Conservation (phyloP, 2,888 invertebrate genomes). For the Ariolimax columbianus region DNA sequence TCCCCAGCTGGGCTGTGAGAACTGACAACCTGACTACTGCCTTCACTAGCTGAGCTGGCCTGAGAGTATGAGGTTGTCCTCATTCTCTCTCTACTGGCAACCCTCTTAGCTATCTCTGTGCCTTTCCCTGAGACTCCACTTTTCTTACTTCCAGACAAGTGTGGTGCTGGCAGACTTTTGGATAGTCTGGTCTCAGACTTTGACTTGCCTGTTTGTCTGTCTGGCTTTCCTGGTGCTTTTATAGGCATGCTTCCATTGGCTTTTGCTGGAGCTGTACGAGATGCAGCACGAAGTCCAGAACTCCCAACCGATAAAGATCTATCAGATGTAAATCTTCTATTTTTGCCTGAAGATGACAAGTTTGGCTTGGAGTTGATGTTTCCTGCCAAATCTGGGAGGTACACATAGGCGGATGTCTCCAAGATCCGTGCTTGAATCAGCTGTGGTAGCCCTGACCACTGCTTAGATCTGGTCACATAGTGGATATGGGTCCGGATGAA, state of each 20-base stretch:
- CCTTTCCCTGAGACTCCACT: too few species aligned
- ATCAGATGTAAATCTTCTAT: neutral
- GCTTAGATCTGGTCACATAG: slow-evolving; percentile 63
- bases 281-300: neutral
- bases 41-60: neutral
- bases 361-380: neutral
- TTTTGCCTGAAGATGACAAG: neutral
- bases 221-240: neutral
- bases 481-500: slow-evolving; percentile 69
- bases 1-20: too few species aligned
- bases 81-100: neutral
- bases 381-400: neutral
- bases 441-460: slow-evolving; percentile 64
- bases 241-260: neutral
- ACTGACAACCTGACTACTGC: neutral
- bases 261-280: neutral
- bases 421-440: slow-evolving; percentile 62
- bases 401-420: slow-evolving; percentile 53
- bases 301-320: neutral
- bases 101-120: neutral
- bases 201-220: neutral
- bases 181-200: neutral
- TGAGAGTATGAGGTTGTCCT: neutral
- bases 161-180: neutral
- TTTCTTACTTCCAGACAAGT: neutral